These are phyloP conservation scores for Luidia sarsii DNA, from an alignment of 53 echinoderm and acorn worm genomes.

Conservation along the genomic window DNA sequence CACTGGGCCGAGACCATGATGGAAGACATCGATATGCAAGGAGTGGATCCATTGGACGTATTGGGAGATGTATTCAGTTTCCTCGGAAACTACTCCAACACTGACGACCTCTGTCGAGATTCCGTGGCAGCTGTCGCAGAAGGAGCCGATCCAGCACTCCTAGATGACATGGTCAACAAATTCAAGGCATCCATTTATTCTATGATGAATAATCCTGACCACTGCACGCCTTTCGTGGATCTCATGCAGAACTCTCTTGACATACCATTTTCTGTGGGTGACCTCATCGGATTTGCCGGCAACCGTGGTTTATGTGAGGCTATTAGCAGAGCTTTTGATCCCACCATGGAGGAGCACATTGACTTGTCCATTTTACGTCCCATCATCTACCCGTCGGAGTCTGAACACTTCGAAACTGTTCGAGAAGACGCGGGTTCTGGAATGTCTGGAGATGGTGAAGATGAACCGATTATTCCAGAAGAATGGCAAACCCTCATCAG, in stretches of 20 bases:
- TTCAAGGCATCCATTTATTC: not conserved
- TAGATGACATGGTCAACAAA: conserved; percentile 14
- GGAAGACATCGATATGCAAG: not conserved
- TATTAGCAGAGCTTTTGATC: not conserved
- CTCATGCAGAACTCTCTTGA: conserved; percentile 12
- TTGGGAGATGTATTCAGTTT: conserved; percentile 14
- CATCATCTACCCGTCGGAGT: not conserved
- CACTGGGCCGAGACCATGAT: not conserved
- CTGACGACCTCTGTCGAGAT: conserved; percentile 18
- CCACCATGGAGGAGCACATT: not conserved
- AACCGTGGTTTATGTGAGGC: conserved; percentile 15
- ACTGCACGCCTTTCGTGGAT: conserved; percentile 9
- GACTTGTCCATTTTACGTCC: not conserved
- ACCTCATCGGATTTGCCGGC: conserved; percentile 10
- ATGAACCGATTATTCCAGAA: not conserved
- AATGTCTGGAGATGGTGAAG: not conserved
- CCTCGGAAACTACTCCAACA: conserved; percentile 15
- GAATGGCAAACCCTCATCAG: conserved; percentile 10
- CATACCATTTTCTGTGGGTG: not conserved
- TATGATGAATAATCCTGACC: not conserved
- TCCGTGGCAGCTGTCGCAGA: conserved; percentile 7
- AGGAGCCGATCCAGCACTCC: not conserved
- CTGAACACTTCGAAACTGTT: not conserved
- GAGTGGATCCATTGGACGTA: not conserved
- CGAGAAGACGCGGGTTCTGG: not conserved